Evolutionary conservation across 30 jellyfish, hydroid and myxozoan species (phyloP).

Genomic region (Pelagia noctiluca): DNA sequence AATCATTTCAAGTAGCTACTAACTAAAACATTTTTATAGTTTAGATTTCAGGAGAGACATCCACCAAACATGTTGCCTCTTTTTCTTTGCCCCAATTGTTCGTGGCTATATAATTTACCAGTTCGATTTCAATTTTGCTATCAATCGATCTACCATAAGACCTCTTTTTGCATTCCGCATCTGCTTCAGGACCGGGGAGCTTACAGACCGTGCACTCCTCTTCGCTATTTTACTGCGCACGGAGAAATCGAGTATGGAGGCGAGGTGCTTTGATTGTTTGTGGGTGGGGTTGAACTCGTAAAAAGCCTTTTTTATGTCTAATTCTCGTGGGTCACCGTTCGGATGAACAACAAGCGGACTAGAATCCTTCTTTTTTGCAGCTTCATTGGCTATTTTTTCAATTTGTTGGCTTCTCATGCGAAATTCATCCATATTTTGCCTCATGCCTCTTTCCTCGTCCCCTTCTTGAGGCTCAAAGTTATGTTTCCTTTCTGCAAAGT

Average conservation of each 20-base stretch:
- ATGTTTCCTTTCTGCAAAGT: slow-evolving; percentile 32
- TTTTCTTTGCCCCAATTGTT: too few species aligned
- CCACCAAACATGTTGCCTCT: too few species aligned
- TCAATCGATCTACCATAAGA: slow-evolving; percentile 30
- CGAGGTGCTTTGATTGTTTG: slow-evolving; percentile 48
- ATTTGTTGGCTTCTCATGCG: slow-evolving; percentile 7
- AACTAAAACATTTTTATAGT: too few species aligned
- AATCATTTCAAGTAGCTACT: too few species aligned
- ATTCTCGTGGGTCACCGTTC: slow-evolving; percentile 51
- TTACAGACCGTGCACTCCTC: background rate
- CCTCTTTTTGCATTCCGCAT: slow-evolving; percentile 2
- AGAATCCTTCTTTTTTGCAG: slow-evolving; percentile 35
- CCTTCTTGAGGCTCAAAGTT: slow-evolving; percentile 54
- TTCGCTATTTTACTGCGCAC: slow-evolving; percentile 50
- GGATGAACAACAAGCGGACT: slow-evolving; percentile 67
- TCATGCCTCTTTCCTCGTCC: slow-evolving; percentile 37
- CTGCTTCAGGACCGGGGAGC: background rate
- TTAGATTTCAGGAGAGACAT: too few species aligned
- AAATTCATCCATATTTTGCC: slow-evolving; percentile 42
- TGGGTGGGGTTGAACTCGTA: slow-evolving; percentile 58
- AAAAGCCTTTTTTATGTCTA: slow-evolving; percentile 42
- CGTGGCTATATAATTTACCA: too few species aligned
- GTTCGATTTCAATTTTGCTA: background rate
- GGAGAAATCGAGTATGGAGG: slow-evolving; percentile 50
- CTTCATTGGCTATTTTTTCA: slow-evolving; percentile 44